Conservation (phyloP, 2,113 vertebrate species). For the Plestiodon gilberti region DNA sequence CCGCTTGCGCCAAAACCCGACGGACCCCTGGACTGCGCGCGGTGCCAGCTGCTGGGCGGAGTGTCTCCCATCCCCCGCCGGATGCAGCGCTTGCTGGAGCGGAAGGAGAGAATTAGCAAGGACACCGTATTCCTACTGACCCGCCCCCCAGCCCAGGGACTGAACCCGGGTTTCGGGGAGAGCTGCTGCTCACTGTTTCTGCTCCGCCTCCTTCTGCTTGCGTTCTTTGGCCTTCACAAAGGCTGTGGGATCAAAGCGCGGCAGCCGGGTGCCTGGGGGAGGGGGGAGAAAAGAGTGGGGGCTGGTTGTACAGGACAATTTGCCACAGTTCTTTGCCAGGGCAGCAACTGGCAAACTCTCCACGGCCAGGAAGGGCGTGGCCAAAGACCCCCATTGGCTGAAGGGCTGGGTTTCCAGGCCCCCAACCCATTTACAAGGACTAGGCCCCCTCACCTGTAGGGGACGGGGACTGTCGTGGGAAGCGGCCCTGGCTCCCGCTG, state of each 20-base stretch:
- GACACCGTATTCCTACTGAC: neutral
- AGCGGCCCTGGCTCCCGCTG: conserved; percentile 68
- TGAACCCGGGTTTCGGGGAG: neutral
- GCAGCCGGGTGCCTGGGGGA: conserved; percentile 65
- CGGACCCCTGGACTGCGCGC: conserved; percentile 68
- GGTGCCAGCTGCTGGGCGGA: conserved; percentile 67
- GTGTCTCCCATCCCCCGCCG: conserved; percentile 76
- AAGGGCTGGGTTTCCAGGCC: too few relatives aligned
- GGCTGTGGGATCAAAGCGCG: conserved; percentile 90
- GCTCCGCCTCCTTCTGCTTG: conserved; percentile 82
- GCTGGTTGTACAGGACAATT: too few relatives aligned
- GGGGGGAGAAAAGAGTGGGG: neutral
- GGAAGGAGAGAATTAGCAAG: neutral
- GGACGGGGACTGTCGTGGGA: conserved; percentile 77
- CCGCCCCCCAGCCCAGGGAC: neutral
- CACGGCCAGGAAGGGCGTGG: neutral
- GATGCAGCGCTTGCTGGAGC: conserved; percentile 79
- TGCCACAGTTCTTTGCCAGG: too few relatives aligned
- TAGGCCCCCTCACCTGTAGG: conserved; percentile 77
- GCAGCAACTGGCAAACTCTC: neutral
- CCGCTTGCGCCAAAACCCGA: conserved; percentile 49
- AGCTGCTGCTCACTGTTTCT: conserved; percentile 78
- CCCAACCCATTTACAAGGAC: too few relatives aligned
- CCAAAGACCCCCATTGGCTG: neutral
- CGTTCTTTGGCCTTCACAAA: conserved; percentile 87